Conservation (phyloP, 2,797 vertebrate genomes). For the Ficedula albicollis region DNA sequence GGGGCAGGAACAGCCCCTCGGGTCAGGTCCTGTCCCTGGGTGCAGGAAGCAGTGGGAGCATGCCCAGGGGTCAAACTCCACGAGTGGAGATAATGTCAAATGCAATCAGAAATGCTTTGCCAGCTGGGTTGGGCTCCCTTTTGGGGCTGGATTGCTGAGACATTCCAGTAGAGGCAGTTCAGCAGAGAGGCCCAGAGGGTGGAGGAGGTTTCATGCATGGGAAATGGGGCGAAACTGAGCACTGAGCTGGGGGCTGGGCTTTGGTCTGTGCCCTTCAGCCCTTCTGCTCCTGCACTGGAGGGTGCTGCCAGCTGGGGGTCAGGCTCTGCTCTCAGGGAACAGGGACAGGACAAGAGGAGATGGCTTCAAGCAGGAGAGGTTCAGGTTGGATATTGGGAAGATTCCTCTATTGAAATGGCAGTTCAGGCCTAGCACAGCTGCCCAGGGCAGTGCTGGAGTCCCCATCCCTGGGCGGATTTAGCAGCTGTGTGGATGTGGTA, state of each 20-base stretch:
- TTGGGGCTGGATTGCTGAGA: background rate
- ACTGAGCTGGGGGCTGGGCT: background rate
- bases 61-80: background rate
- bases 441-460: background rate
- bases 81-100: rapidly evolving
- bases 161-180: rapidly evolving
- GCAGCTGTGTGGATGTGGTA: background rate
- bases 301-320: too few relatives aligned
- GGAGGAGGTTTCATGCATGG: background rate
- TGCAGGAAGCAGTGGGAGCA: background rate
- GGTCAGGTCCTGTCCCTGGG: background rate
- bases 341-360: background rate
- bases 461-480: background rate
- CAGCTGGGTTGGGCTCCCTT: background rate
- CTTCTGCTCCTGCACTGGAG: too few relatives aligned
- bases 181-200: background rate
- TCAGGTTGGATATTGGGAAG: background rate
- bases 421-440: background rate
- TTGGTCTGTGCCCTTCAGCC: background rate
- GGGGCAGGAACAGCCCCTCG: background rate
- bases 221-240: background rate
- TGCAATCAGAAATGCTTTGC: background rate
- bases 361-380: rapidly evolving
- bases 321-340: background rate
- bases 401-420: background rate